Evolutionary conservation across 2,797 vertebrate species (phyloP).

Genomic region (Lophura swinhoii): DNA sequence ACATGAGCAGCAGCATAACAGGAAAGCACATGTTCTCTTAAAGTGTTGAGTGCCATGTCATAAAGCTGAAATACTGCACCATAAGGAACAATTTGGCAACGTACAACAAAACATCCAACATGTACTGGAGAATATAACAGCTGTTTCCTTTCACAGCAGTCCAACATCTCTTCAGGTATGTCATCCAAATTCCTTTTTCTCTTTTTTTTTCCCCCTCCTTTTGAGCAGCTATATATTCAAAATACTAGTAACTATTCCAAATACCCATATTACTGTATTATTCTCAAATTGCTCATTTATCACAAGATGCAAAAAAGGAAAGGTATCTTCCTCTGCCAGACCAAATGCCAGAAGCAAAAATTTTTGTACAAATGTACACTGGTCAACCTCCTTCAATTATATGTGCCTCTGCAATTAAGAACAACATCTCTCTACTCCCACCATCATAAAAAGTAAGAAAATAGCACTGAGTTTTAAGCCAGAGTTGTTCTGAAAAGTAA

Average conservation of each 20-base stretch:
- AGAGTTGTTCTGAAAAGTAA: background rate
- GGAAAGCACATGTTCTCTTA: background rate
- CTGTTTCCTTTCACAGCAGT: slow-evolving; percentile 2
- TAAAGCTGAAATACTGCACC: slow-evolving; percentile 34
- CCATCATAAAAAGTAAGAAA: background rate
- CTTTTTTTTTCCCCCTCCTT: background rate
- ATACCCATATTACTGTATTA: background rate
- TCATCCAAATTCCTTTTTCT: background rate
- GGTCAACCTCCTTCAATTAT: background rate
- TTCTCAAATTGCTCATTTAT: background rate
- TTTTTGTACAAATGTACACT: background rate
- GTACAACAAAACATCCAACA: background rate
- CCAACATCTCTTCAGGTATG: background rate
- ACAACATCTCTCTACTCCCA: background rate
- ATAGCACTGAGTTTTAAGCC: background rate
- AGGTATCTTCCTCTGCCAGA: background rate
- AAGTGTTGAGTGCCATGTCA: background rate
- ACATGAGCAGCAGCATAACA: background rate
- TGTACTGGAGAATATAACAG: background rate
- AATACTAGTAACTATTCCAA: background rate
- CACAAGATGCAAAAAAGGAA: background rate
- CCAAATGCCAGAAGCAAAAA: background rate
- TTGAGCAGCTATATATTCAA: background rate
- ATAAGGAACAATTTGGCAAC: background rate
- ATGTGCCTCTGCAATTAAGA: background rate